Percentiles rank a stretch among this genome's conserved stretches.
These are phyloP conservation scores for Pararge aegeria DNA, from an alignment of 1,140 invertebrate genomes.

Conservation along the genomic window DNA sequence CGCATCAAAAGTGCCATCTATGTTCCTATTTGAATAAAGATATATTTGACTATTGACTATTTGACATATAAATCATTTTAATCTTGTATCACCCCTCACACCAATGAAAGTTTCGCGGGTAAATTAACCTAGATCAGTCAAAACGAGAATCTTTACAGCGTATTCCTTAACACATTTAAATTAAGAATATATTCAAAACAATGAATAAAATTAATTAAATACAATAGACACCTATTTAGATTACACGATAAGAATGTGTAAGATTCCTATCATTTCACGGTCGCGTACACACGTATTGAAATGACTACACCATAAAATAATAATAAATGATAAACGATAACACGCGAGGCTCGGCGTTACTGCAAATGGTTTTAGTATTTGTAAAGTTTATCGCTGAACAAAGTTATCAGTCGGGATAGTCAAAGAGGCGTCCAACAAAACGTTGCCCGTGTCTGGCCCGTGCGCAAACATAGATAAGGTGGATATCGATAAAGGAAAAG, in stretches of 20 bases:
- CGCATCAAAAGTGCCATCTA: no score
- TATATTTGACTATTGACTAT: no score
- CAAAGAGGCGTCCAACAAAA: slow-evolving; percentile 41
- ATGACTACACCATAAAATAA: slow-evolving; percentile 21
- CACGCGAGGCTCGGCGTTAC: slow-evolving; percentile 15
- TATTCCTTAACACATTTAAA: no score
- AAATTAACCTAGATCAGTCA: no score
- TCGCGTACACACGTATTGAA: slow-evolving; percentile 7
- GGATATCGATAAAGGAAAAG: slow-evolving; percentile 28
- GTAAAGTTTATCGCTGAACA: slow-evolving; percentile 38
- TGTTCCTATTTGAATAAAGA: no score
- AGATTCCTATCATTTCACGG: slow-evolving; percentile 13
- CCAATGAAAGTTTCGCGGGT: no score
- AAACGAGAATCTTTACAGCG: no score
- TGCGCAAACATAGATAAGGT: slow-evolving; percentile 46
- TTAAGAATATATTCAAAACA: no score
- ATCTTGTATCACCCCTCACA: no score
- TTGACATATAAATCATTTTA: no score
- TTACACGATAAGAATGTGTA: neutral
- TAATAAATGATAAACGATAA: slow-evolving; percentile 27
- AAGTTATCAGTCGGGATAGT: slow-evolving; percentile 47
- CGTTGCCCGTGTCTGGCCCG: slow-evolving; percentile 22
- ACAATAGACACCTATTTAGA: slow-evolving; percentile 7
- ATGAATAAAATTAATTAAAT: neutral
- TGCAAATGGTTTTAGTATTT: slow-evolving; percentile 33